These are phyloP conservation scores for Glyptemys insculpta DNA, from an alignment of 2,797 vertebrate species.

Conservation along the genomic window DNA sequence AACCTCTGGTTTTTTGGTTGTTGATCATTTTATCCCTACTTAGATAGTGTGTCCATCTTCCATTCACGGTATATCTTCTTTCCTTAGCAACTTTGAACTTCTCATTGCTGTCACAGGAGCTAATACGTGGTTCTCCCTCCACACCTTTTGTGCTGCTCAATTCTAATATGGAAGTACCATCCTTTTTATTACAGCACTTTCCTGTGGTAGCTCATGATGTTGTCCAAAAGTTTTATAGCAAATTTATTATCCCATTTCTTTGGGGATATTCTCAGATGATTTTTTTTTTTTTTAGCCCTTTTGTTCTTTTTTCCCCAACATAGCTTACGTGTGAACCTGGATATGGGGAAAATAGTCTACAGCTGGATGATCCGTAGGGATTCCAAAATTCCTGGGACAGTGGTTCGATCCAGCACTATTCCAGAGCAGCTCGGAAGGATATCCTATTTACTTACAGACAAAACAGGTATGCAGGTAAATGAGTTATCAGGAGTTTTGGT, in stretches of 20 bases:
- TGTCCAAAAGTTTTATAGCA: neutral
- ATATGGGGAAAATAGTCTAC: slow-evolving; percentile 99
- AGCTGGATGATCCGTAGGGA: slow-evolving; percentile 99
- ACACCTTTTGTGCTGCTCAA: neutral
- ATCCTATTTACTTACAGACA: slow-evolving; percentile 97
- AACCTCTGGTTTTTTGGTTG: neutral
- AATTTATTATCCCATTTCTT: neutral
- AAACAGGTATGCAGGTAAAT: slow-evolving; percentile 88
- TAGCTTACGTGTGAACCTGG: slow-evolving; percentile 97
- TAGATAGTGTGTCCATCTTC: neutral
- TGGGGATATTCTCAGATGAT: fast-evolving
- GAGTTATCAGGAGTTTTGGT: fast-evolving
- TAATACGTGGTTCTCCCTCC: neutral
- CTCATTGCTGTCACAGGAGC: neutral
- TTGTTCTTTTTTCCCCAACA: neutral
- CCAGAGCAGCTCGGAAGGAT: slow-evolving; percentile 97
- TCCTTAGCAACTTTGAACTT: neutral
- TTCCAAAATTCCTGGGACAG: slow-evolving; percentile 95
- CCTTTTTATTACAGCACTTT: neutral
- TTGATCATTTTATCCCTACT: neutral
- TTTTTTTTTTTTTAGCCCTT: fast-evolving
- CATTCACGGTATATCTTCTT: neutral
- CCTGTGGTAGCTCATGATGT: neutral
- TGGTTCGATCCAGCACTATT: slow-evolving; percentile 97
- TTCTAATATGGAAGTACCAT: fast-evolving